Evolutionary conservation across 1,140 invertebrate genomes (phyloP), one percentile per base, ranked within the genome.

Genomic region (Drosophila asahinai): DNA sequence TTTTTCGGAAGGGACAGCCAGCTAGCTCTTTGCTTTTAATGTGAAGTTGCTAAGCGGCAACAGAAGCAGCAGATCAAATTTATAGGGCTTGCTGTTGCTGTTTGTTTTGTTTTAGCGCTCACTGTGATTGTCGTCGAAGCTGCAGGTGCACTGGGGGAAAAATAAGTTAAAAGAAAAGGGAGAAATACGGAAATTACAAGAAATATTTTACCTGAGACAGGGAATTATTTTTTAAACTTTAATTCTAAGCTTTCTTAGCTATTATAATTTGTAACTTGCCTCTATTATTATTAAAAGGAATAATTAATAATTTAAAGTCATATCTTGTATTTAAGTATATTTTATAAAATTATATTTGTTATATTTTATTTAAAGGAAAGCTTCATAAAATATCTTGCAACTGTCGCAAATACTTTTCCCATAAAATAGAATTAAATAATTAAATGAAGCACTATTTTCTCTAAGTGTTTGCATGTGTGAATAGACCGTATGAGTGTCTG

Each of bases 101-200:
- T 72, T 72, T 81, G 83, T 79, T 78, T 86, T 81, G 60, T 81
- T 81, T 86, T 64, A 57, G 52, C 82, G 83, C 82, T 81, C 74
- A 64, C 82, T 86, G 82, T 74, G 73, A 86, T 84, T 81, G 77
- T 81, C 64, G 81, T 64, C 27, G 48, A 60, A 49, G 61, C 70
- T 74, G 59, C 58, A 38, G 22, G 12, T 62, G 36, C 25, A 60
- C 30, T 27, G 30, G 19, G 4, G 14, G 14, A 40, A 36, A 55
- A 15, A 11, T 2, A 9, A 33, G 33, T 2, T 33, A 14, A 36
- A 1, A 3, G 17, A 40, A 43, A 14, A 12, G 11, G 3, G 22
- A 25, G 33, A 14, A 25, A 7, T n/a, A 6, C 3, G 0, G 9
- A 30, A 43, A 25, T 25, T 25, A 25, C 22, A 25, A 1, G 15